Conservation (phyloP, 2,888 invertebrate species). For the Megamerina dolium region DNA sequence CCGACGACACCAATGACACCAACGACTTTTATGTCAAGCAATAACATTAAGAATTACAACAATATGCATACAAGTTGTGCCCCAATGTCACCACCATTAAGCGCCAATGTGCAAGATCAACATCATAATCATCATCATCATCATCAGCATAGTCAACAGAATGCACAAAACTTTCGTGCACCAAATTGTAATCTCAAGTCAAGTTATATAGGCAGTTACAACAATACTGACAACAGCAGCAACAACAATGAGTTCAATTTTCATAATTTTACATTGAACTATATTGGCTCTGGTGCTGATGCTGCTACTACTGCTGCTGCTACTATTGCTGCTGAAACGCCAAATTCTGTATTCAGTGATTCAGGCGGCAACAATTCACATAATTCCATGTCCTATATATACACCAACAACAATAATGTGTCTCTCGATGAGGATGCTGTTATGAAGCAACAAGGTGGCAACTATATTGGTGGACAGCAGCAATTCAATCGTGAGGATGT, state of each 20-base stretch:
- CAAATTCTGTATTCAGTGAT: conserved; percentile 45
- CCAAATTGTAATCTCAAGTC: conserved; percentile 29
- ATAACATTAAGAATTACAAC: conserved; percentile 17
- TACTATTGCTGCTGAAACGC: conserved; percentile 39
- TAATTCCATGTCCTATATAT: conserved; percentile 9
- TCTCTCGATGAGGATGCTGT: not conserved
- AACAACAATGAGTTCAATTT: conserved; percentile 31
- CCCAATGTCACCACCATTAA: conserved; percentile 36
- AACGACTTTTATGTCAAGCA: no score
- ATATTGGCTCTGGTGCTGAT: conserved; percentile 11
- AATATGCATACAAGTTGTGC: conserved; percentile 2
- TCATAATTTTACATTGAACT: conserved; percentile 38
- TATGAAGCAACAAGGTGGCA: not conserved
- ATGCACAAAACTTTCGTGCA: conserved; percentile 28
- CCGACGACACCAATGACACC: conserved; percentile 4
- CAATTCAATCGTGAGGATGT: conserved; percentile 39
- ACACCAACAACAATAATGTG: conserved; percentile 8
- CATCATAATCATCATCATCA: not conserved
- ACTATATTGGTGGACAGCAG: conserved; percentile 1
- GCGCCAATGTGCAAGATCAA: conserved; percentile 25
- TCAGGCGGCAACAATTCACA: conserved; percentile 10
- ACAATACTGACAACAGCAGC: no score
- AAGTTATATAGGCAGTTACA: no score
- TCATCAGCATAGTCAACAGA: no score
- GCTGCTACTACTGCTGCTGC: not conserved